Base-by-base conservation (phyloP, 2,888 invertebrate species). In the Blastobasis lacticolella region DNA sequence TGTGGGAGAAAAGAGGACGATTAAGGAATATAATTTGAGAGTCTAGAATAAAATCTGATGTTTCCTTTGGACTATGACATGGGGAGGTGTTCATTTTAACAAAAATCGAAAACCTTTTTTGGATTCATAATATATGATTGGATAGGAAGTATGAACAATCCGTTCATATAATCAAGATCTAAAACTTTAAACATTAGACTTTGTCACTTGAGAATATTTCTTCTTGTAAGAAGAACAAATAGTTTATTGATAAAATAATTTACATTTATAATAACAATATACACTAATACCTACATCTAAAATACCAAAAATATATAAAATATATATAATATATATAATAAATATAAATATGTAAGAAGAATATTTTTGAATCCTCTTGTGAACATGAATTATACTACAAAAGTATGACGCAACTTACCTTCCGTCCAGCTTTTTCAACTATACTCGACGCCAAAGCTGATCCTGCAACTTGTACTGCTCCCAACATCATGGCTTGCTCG, bases 401-500 rank as follows among this genome's bases (percentile, higher is more conserved):
- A 40, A 40, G 6, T 6, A 40, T 5, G 9, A 40, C 6, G 41
- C 6, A 40, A n/a, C 48, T 46, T 53, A 85, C 87, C 78, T 83
- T 87, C 42, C 87, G 66, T 0, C 87, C 87, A 48, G 76, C 66
- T 50, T 70, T 81, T 50, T 87, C 87, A 1, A 87, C 78, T 0
- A 82, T 53, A 6, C 76, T 71, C 0, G 83, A 81, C 0, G 78
- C 85, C 2, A 85, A 46, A 0, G 69, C 52, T 0, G 87, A 79
- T 0, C 87, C 87, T 0, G 71, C 57, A 0, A 87, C 82, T 51
- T 86, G 87, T 0, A 87, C 80, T 0, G 67, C 71, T 4, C 87
- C 87, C 8, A 87, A 64, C 67, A 81, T 62, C 79, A 87, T 87
- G 0, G 87, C 85, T 49, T 87, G 87, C 56, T 86, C 81, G 56